phyloP scores from a whole-genome alignment of 2,113 vertebrate species.

The Coptodon bakossiorum region DNA sequence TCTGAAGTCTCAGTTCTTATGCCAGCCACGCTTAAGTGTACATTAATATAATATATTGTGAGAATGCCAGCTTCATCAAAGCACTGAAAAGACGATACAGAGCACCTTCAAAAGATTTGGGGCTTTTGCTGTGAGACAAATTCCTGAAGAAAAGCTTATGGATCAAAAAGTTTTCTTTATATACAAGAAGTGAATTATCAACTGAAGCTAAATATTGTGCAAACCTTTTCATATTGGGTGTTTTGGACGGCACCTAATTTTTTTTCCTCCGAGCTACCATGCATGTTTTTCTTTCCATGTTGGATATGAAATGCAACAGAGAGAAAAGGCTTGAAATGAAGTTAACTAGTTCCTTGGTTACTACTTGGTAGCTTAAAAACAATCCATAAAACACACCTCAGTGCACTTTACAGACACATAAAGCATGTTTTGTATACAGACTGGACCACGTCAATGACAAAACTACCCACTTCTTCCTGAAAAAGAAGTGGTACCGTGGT shows the following conservation, averaged over 20 bases:
- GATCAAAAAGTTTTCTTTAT: neutral
- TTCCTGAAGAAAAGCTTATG: neutral
- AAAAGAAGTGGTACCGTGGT: constrained; percentile 13
- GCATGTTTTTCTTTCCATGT: neutral
- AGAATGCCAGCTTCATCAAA: neutral
- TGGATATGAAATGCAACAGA: neutral
- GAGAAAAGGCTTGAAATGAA: neutral
- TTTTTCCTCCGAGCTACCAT: neutral
- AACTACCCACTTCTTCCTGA: constrained; percentile 43
- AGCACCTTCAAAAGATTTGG: neutral
- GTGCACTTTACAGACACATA: constrained; percentile 36
- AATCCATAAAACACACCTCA: constrained; percentile 40
- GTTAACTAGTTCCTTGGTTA: constrained; percentile 35
- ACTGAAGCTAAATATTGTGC: neutral
- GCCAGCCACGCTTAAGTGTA: neutral
- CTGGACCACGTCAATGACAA: constrained; percentile 16
- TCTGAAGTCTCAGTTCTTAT: neutral
- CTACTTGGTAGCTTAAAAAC: constrained; percentile 17
- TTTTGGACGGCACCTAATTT: neutral
- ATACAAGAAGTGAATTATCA: neutral
- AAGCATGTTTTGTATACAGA: constrained; percentile 7
- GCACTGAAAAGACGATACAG: neutral
- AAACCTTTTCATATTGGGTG: neutral
- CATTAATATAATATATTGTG: neutral
- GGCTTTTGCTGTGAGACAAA: neutral